Conservation (phyloP, 2,888 invertebrate species). For the Panzeria rudis region DNA sequence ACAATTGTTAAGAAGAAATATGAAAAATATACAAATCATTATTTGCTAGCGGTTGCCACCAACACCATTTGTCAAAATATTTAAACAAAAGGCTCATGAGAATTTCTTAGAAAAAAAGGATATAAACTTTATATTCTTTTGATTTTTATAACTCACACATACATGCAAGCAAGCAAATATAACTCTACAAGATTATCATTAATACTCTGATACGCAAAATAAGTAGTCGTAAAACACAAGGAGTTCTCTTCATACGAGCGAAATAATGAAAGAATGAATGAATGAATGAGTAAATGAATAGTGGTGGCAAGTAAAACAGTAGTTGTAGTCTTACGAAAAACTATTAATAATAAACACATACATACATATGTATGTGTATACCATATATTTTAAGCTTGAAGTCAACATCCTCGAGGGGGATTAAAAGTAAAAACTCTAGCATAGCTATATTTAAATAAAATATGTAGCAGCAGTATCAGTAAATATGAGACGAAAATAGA, state of each 20-base stretch:
- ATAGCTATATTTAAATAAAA: constrained; percentile 21
- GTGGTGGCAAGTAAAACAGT: constrained; percentile 44
- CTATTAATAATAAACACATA: constrained; percentile 70
- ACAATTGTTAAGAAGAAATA: constrained; percentile 37
- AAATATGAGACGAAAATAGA: constrained; percentile 18
- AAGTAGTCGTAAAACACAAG: constrained; percentile 28
- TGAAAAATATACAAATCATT: constrained; percentile 72
- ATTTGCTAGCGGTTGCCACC: constrained; percentile 69
- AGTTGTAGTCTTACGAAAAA: constrained; percentile 56
- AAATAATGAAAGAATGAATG: not conserved
- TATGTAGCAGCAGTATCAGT: constrained; percentile 18
- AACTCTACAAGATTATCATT: constrained; percentile 56
- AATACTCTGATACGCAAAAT: constrained; percentile 44
- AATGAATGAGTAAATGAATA: not conserved
- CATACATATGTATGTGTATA: not conserved
- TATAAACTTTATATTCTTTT: constrained; percentile 54
- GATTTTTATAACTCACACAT: constrained; percentile 41
- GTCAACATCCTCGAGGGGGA: constrained; percentile 64
- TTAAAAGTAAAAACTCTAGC: constrained; percentile 54
- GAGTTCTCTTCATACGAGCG: not conserved
- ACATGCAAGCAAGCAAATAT: constrained; percentile 7
- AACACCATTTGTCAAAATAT: constrained; percentile 74
- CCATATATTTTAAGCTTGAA: constrained; percentile 9
- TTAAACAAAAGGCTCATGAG: constrained; percentile 68
- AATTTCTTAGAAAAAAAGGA: constrained; percentile 51